These are phyloP conservation scores for Larimichthys polyactis DNA, from an alignment of 2,113 vertebrate species.

Conservation along the genomic window DNA sequence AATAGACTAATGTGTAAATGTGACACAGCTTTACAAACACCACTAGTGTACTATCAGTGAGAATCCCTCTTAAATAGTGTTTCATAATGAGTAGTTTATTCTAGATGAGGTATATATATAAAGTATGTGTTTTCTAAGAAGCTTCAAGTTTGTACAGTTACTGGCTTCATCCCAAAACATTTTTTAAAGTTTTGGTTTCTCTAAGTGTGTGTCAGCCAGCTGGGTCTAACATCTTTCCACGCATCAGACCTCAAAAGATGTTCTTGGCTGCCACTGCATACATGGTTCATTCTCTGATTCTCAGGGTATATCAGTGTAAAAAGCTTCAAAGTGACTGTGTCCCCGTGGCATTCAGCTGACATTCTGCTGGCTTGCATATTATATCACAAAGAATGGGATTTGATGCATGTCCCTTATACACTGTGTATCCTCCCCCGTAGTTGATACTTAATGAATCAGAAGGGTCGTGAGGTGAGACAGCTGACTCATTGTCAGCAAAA, in stretches of 20 bases:
- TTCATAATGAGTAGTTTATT: not conserved
- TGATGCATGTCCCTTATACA: constrained; percentile 6
- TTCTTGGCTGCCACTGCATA: constrained; percentile 14
- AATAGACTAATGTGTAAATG: not conserved
- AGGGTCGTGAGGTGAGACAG: not conserved
- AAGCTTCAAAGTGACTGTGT: constrained; percentile 39
- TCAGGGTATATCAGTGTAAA: not conserved
- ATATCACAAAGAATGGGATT: constrained; percentile 37
- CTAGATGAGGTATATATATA: not conserved
- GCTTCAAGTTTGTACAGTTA: too few relatives aligned
- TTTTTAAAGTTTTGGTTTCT: not conserved
- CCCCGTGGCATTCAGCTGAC: constrained; percentile 21
- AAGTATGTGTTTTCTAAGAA: too few relatives aligned
- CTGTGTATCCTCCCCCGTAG: not conserved
- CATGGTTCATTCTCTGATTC: constrained; percentile 4
- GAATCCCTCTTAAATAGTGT: too few relatives aligned
- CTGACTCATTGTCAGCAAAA: constrained; percentile 29
- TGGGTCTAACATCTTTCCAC: not conserved
- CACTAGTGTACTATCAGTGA: not conserved
- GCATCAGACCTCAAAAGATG: constrained; percentile 4
- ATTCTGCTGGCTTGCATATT: constrained; percentile 37
- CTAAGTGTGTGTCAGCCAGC: not conserved
- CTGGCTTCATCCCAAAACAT: not conserved
- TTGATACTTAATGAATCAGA: constrained; percentile 29
- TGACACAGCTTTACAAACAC: not conserved